Conservation (phyloP, 2,888 invertebrate species). For the Lycia hirtaria region DNA sequence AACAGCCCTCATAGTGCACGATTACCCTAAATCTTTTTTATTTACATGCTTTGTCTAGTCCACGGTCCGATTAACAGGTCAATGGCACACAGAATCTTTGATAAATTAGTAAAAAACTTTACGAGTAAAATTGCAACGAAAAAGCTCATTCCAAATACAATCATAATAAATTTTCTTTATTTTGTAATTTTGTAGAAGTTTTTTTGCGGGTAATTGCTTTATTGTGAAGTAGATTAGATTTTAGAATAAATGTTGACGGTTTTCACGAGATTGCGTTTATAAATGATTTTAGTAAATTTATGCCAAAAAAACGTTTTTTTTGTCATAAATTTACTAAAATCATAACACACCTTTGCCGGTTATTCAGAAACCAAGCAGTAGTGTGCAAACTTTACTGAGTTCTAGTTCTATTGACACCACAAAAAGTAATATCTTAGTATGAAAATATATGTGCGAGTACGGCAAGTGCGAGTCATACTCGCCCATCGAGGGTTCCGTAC, state of each 20-base stretch:
- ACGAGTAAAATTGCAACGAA: conserved; percentile 29
- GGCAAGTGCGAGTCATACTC: too few species aligned
- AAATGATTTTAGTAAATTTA: too few species aligned
- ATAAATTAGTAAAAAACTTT: conserved; percentile 31
- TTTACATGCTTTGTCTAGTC: conserved; percentile 43
- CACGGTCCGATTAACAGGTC: conserved; percentile 46
- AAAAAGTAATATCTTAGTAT: too few species aligned
- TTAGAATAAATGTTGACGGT: not conserved
- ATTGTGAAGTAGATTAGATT: conserved; percentile 16
- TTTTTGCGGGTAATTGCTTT: conserved; percentile 17
- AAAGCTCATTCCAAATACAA: not conserved
- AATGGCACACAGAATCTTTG: conserved; percentile 33
- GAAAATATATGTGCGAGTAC: too few species aligned
- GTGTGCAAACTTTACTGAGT: too few species aligned
- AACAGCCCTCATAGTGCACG: too few species aligned
- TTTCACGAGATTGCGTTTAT: not conserved
- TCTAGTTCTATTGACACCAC: too few species aligned
- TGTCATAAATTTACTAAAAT: too few species aligned
- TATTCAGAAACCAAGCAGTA: too few species aligned
- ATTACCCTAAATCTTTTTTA: not conserved
- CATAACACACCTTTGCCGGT: too few species aligned
- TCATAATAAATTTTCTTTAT: conserved; percentile 6
- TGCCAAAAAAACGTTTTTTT: not conserved
- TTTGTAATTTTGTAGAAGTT: conserved; percentile 6
- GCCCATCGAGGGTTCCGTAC: too few species aligned